phyloP scores from a whole-genome alignment of 1,140 invertebrate genomes.

The Trichonephila clavipes region DNA sequence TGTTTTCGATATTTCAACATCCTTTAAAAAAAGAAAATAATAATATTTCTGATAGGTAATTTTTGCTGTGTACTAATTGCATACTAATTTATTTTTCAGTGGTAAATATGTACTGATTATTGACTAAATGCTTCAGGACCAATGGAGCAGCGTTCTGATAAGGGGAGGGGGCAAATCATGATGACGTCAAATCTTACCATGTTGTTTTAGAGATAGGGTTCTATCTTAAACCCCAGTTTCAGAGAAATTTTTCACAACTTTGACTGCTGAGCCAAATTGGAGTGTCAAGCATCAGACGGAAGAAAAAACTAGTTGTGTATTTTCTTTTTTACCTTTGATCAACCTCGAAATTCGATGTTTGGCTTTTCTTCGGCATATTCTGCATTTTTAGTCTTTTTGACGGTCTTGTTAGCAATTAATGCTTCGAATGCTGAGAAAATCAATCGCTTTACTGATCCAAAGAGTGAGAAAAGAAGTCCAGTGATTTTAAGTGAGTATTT shows the following conservation, averaged over 20 bases:
- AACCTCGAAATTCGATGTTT: no score
- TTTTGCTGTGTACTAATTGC: background rate
- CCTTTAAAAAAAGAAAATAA: background rate
- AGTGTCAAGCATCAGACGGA: no score
- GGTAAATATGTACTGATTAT: background rate
- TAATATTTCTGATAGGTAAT: background rate
- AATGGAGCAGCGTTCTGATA: background rate
- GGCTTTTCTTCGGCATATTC: no score
- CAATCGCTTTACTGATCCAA: background rate
- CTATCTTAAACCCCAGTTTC: conserved; percentile 1
- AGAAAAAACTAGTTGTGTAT: no score
- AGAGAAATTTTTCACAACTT: background rate
- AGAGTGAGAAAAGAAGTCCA: background rate
- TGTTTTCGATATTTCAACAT: background rate
- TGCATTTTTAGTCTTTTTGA: background rate
- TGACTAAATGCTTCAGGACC: background rate
- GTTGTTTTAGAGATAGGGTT: background rate
- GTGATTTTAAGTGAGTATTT: conserved; percentile 53
- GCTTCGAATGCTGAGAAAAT: background rate
- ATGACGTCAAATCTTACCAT: conserved; percentile 61
- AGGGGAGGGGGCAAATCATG: background rate
- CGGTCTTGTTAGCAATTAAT: background rate
- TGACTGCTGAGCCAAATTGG: no score
- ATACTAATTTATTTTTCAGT: background rate
- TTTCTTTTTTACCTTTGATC: no score